Conservation (phyloP, 2,113 vertebrate genomes). For the Rhineura floridana region DNA sequence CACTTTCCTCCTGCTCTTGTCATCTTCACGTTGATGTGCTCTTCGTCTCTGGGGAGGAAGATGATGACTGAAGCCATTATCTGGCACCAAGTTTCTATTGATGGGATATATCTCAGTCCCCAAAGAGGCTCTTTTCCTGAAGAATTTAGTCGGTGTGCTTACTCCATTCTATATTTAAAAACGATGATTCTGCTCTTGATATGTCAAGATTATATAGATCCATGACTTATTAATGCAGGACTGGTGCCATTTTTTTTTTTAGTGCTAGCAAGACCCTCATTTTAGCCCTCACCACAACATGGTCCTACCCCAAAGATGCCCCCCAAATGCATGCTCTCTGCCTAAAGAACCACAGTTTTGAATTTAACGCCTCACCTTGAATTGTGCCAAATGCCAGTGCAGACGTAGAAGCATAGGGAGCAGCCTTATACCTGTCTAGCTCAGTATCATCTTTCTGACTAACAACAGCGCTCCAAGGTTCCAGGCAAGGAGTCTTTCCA, state of each 20-base stretch:
- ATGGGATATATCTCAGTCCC: slow-evolving; percentile 53
- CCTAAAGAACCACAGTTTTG: neutral
- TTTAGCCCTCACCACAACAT: neutral
- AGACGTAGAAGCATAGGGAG: too few relatives aligned
- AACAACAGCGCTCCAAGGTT: too few relatives aligned
- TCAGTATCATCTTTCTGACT: too few relatives aligned
- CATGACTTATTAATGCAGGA: slow-evolving; percentile 19
- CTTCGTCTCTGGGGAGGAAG: slow-evolving; percentile 64
- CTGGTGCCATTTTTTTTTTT: neutral
- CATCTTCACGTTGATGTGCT: slow-evolving; percentile 57
- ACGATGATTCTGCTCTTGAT: slow-evolving; percentile 21
- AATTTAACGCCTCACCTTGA: neutral
- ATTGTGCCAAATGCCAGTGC: neutral
- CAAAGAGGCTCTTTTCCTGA: slow-evolving; percentile 65
- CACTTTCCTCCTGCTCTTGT: slow-evolving; percentile 56
- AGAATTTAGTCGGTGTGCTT: slow-evolving; percentile 60
- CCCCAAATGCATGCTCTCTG: neutral
- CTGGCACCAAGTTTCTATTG: slow-evolving; percentile 72
- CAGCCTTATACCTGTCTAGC: too few relatives aligned
- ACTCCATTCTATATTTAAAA: slow-evolving; percentile 16
- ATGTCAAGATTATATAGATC: neutral
- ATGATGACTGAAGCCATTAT: slow-evolving; percentile 70
- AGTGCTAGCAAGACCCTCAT: too few relatives aligned
- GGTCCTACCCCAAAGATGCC: neutral
- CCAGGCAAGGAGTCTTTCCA: too few relatives aligned